These are phyloP conservation scores for Andrena dorsata DNA, from an alignment of 2,888 invertebrate species.

Conservation along the genomic window DNA sequence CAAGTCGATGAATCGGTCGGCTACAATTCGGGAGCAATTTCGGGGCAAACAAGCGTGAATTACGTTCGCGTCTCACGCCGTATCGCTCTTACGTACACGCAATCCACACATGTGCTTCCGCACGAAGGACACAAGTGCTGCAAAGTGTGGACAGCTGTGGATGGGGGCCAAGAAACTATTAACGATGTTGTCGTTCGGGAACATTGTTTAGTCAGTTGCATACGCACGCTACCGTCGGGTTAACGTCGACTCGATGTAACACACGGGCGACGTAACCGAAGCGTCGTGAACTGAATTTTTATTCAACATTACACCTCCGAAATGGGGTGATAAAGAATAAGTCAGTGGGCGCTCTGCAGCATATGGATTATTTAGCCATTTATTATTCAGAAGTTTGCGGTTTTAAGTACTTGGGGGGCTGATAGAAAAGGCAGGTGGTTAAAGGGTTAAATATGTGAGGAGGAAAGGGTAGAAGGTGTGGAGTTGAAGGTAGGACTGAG, in stretches of 20 bases:
- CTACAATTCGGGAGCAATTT: constrained; percentile 1
- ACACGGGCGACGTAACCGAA: constrained; percentile 9
- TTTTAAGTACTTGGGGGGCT: no score
- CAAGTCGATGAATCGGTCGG: not conserved
- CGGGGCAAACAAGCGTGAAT: constrained; percentile 3
- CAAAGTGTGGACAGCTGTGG: constrained; percentile 77
- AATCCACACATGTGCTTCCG: constrained; percentile 36
- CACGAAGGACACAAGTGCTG: constrained; percentile 78
- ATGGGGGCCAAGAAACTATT: constrained; percentile 66
- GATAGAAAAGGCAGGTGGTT: no score
- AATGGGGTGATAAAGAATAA: not conserved
- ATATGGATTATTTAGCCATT: not conserved
- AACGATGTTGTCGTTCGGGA: constrained; percentile 56
- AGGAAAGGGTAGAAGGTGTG: no score
- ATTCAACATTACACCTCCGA: constrained; percentile 1
- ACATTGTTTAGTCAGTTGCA: constrained; percentile 73
- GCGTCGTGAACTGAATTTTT: constrained; percentile 25
- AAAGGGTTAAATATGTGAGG: no score
- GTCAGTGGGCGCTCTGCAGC: not conserved
- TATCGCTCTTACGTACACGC: constrained; percentile 4
- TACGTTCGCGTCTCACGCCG: constrained; percentile 9
- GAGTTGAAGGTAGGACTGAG: no score
- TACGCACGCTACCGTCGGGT: constrained; percentile 38
- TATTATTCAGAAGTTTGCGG: no score
- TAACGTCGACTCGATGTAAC: constrained; percentile 22